phyloP scores from a whole-genome alignment of 2,888 invertebrate species.

The Dolichomitus sp. region DNA sequence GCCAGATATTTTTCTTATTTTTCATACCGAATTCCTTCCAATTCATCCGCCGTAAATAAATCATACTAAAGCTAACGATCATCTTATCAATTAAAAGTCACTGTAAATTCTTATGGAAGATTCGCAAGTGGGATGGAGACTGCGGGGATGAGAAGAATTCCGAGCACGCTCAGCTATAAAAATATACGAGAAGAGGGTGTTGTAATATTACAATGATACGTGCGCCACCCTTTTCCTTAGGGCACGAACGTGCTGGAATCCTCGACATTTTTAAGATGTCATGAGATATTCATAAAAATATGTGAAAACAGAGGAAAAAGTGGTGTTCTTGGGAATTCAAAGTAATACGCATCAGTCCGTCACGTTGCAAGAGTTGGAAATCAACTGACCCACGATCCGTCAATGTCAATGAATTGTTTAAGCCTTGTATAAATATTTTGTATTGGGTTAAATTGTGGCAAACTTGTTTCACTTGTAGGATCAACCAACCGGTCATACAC shows the following conservation, averaged over 20 bases:
- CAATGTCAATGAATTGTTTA: slow-evolving; percentile 31
- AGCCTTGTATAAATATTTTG: slow-evolving; percentile 3
- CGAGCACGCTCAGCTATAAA: slow-evolving; percentile 69
- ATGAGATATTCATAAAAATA: slow-evolving; percentile 53
- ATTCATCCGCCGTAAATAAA: slow-evolving; percentile 26
- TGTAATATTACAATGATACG: slow-evolving; percentile 71
- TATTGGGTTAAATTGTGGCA: slow-evolving; percentile 41
- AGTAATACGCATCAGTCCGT: slow-evolving; percentile 35
- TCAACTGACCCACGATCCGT: slow-evolving; percentile 27
- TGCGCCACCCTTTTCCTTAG: slow-evolving; percentile 62
- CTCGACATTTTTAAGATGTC: slow-evolving; percentile 54
- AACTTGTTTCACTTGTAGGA: slow-evolving; percentile 47
- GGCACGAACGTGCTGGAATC: slow-evolving; percentile 62
- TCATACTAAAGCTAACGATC: slow-evolving; percentile 12
- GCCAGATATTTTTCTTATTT: slow-evolving; percentile 37
- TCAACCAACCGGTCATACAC: slow-evolving; percentile 71
- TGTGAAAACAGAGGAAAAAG: slow-evolving; percentile 13
- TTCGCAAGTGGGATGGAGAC: slow-evolving; percentile 27
- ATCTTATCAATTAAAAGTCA: slow-evolving; percentile 65
- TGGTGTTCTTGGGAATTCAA: slow-evolving; percentile 8
- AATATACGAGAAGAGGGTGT: slow-evolving; percentile 70
- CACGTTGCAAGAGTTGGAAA: slow-evolving; percentile 43
- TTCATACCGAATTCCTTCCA: neutral
- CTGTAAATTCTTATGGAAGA: slow-evolving; percentile 47
- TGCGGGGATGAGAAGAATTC: slow-evolving; percentile 60